Evolutionary conservation across 2,888 invertebrate genomes (phyloP), one percentile per base, ranked within the genome.

Genomic region (Dasypolia templi): DNA sequence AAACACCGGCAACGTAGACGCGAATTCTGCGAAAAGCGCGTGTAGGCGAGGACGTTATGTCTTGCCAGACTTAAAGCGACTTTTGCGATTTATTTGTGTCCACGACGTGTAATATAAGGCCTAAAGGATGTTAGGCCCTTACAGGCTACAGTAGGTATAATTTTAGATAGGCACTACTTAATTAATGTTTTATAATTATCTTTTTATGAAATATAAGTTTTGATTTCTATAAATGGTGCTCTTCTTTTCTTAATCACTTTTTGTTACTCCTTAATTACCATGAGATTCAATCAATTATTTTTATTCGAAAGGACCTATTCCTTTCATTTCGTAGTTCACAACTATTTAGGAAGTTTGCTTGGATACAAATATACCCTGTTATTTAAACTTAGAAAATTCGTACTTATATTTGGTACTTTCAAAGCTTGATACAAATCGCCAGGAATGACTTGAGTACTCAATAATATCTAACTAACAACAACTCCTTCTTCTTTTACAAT

Each of bases 401-500:
- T 63, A 39, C 42, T 42, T 51, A 62, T 80, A 68, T 81, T 81
- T 81, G 69, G 83, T 83, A 66, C 65, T 65, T 44, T 61, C 32
- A 56, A 51, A 77, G 35, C 64, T 44, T 56, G 42, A 51, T 56
- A 75, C 49, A 62, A 69, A 62, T 29, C 51, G 44, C 42, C 56
- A 55, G 35, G 17, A 56, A 56, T 69, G 55, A 56, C 71, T 77
- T 49, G 22, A 71, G 19, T 51, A 29, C n/a, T 51, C 6, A 26
- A 11, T 46, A 26, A 51, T 42, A 29, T 17, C 49, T 84, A 81
- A 42, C 67, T 75, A n/a, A 55, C 83, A 44, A 83, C 77, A n/a
- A 89, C 77, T 14, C 75, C 84, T 44, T 88, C 87, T 39, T 90
- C 89, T 78, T 89, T 90, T 55, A 86, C 86, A 44, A 95, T 93